Evolutionary conservation across 2,888 invertebrate genomes (phyloP), one percentile per base, ranked within the genome.

Genomic region (Drosophila mettleri): DNA sequence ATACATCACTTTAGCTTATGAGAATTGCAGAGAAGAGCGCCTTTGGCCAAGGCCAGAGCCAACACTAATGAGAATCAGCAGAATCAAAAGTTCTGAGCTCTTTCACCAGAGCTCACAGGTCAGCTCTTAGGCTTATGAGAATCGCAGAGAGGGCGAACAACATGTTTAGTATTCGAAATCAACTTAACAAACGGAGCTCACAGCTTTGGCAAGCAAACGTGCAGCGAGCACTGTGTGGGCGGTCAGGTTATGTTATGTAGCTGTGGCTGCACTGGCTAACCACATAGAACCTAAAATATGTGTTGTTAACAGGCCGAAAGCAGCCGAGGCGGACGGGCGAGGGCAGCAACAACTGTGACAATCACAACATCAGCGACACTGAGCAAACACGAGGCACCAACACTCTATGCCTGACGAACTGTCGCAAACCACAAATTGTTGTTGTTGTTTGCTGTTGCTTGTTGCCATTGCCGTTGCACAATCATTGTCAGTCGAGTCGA

Each of bases 371-470:
- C 57, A 46, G 48, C 45, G 64, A 68, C 65, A 60, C 57, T 46
- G 65, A 61, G 38, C 36, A 53, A 70, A 74, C 57, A 64, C 54
- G 67, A 61, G 65, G 58, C 80, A 18, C 45, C 55, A 78, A 79
- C 69, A 65, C 80, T 72, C 69, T 68, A 75, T 65, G 43, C 24
- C 77, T 82, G 81, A 86, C 80, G 80, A 80, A 80, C 83, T 86
- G 82, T 80, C 83, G 71, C 49, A 71, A 68, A 62, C 80, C 80
- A 45, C 82, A 82, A 75, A 74, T 70, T 66, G 71, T 74, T 74
- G 39, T 16, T 61, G 38, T 45, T 61, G 53, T 9, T 36, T 36
- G 36, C 14, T 20, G 29, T 12, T 20, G 27, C 12, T 29, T 64
- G 51, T 33, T 68, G 49, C 24, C 53, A 34, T 68, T 45, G 49